phyloP scores from a whole-genome alignment of 2,113 vertebrate genomes.

The Grallaria varia region DNA sequence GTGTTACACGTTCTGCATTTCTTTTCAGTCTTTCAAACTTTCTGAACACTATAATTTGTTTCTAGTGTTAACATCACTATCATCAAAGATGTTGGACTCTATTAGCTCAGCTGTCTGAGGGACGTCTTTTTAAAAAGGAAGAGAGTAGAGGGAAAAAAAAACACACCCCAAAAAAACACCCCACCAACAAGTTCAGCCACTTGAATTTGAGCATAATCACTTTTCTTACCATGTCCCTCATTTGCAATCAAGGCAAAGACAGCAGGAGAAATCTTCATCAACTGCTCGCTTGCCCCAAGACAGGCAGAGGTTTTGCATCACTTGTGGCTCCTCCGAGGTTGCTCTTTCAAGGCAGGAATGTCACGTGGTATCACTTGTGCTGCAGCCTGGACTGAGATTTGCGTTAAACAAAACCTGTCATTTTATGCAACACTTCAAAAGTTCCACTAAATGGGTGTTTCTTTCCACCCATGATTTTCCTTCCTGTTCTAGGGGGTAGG shows the following conservation, averaged over 20 bases:
- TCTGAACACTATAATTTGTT: conserved; percentile 83
- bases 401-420: background rate
- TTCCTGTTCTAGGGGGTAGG: background rate
- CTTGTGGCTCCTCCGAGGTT: background rate
- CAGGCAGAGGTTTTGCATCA: background rate
- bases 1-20: conserved; percentile 73
- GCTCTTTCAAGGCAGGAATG: background rate
- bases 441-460: background rate
- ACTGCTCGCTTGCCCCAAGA: background rate
- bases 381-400: background rate
- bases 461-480: background rate
- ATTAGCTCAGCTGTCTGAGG: conserved; percentile 71
- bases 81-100: conserved; percentile 73
- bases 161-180: background rate
- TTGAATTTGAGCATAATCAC: conserved; percentile 43
- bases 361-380: background rate
- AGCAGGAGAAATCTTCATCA: background rate
- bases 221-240: conserved; percentile 9
- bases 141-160: background rate
- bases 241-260: conserved; percentile 24
- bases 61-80: conserved; percentile 69
- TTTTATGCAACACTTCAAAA: background rate
- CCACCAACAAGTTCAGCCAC: conserved; percentile 47
- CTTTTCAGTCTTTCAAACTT: conserved; percentile 78
- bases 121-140: conserved; percentile 57